phyloP scores from a whole-genome alignment of 2,113 vertebrate species.

The Arvicanthis niloticus region DNA sequence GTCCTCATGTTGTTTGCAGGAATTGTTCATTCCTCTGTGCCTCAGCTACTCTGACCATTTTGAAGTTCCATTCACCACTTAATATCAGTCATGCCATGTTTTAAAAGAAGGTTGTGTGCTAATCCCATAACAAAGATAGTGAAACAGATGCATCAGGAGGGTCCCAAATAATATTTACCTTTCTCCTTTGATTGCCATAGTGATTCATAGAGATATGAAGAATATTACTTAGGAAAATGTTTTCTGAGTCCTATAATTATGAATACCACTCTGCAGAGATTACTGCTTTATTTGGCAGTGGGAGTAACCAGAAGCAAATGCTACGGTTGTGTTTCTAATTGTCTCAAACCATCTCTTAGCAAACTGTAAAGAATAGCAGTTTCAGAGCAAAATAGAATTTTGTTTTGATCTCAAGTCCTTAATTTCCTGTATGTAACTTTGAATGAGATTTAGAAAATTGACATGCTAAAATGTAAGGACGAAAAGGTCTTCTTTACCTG shows the following conservation, averaged over 20 bases:
- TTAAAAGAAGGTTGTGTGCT: conserved; percentile 53
- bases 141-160: conserved; percentile 32
- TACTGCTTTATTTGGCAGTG: neutral
- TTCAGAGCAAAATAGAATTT: neutral
- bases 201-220: neutral
- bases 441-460: neutral
- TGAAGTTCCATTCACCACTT: conserved; percentile 50
- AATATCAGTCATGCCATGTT: conserved; percentile 45
- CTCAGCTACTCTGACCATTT: conserved; percentile 43
- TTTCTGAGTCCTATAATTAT: neutral
- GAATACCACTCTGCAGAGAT: neutral
- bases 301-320: neutral
- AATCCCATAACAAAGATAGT: conserved; percentile 47
- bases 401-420: neutral
- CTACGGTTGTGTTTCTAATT: neutral
- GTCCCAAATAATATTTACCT: conserved; percentile 23
- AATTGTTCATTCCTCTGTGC: conserved; percentile 24
- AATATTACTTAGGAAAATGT: neutral
- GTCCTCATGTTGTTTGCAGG: conserved; percentile 70
- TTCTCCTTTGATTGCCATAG: conserved; percentile 30
- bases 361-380: neutral
- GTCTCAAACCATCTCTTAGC: neutral
- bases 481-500: neutral
- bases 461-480: neutral
- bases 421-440: neutral